A percentile compares a stretch with the other conserved stretches of the same genome.
phyloP scores from a whole-genome alignment of 1,140 invertebrate species.

The Pseudomyrmex pallidus region DNA sequence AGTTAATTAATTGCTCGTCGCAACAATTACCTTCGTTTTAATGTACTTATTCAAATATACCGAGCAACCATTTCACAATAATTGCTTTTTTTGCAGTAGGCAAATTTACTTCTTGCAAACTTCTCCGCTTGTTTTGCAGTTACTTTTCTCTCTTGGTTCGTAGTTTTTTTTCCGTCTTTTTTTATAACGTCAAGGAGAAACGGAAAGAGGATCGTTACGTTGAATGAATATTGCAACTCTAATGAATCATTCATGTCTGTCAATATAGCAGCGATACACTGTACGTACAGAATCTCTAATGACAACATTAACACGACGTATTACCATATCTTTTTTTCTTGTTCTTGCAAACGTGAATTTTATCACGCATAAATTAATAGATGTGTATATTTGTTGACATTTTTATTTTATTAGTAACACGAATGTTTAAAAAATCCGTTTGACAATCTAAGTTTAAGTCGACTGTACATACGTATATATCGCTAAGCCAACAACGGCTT shows the following conservation, averaged over 20 bases:
- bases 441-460: neutral
- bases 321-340: neutral
- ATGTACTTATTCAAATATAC: constrained; percentile 16
- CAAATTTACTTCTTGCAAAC: constrained; percentile 2
- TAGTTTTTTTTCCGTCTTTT: neutral
- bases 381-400: neutral
- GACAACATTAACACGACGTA: neutral
- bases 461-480: neutral
- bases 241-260: constrained; percentile 12
- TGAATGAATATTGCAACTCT: constrained; percentile 9
- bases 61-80: neutral
- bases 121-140: constrained; percentile 12
- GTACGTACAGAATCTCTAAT: neutral
- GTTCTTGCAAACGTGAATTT: neutral
- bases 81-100: constrained; percentile 14
- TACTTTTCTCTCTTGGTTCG: neutral
- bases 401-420: neutral
- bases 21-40: constrained; percentile 49
- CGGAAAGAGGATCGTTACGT: neutral
- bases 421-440: neutral
- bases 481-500: neutral
- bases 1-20: constrained; percentile 57
- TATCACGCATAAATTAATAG: neutral
- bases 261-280: neutral
- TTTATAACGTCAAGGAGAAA: neutral